These are phyloP conservation scores for Oreamnos americanus DNA, from an alignment of 2,113 vertebrate genomes.

Conservation along the genomic window DNA sequence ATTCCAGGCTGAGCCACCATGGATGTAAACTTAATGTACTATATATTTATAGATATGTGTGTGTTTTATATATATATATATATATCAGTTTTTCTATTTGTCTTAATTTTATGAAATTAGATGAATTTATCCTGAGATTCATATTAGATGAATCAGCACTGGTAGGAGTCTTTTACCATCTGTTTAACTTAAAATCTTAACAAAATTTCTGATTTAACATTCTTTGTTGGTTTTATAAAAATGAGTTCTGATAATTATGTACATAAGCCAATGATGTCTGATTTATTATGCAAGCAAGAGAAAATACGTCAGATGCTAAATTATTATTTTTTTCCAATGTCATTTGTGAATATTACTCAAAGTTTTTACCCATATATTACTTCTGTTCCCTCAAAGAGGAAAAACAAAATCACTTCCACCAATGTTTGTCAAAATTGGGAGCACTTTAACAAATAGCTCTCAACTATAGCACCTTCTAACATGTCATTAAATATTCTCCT, in stretches of 20 bases:
- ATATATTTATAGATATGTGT: fast-evolving
- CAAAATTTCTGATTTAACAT: constrained; percentile 51
- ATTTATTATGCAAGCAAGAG: constrained; percentile 22
- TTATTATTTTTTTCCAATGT: constrained; percentile 30
- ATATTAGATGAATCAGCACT: constrained; percentile 55
- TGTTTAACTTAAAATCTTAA: constrained; percentile 50
- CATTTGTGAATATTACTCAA: background rate
- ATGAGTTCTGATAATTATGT: constrained; percentile 52
- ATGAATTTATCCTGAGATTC: background rate
- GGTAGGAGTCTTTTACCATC: constrained; percentile 23
- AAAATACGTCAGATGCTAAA: background rate
- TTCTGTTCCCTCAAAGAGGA: constrained; percentile 57
- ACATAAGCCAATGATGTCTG: background rate
- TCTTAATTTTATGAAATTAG: constrained; percentile 26
- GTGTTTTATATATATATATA: fast-evolving
- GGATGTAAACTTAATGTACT: background rate
- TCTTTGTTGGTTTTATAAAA: constrained; percentile 66
- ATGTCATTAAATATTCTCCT: constrained; percentile 69
- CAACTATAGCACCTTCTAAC: constrained; percentile 61
- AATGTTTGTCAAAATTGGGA: constrained; percentile 74
- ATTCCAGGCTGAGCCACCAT: background rate
- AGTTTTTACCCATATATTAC: constrained; percentile 36
- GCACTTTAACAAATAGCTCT: constrained; percentile 73
- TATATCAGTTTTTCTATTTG: background rate
- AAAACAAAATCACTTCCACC: constrained; percentile 58